phyloP scores from a whole-genome alignment of 2,888 invertebrate genomes.

The Drosophila sordidapex region DNA sequence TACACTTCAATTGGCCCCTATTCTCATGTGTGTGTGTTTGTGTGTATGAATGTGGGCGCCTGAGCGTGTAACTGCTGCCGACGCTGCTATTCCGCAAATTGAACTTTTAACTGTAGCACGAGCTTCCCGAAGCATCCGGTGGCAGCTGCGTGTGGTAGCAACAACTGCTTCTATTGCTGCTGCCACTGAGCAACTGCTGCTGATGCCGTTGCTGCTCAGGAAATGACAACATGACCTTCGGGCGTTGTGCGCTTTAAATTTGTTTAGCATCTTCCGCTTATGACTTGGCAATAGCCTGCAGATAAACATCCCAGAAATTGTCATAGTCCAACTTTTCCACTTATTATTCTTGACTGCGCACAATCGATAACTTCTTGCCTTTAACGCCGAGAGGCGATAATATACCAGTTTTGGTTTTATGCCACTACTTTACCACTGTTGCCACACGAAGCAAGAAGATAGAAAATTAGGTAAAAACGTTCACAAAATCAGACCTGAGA shows the following conservation, averaged over 20 bases:
- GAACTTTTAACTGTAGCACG: constrained; percentile 81
- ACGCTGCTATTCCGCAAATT: constrained; percentile 79
- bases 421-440: neutral
- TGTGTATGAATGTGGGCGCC: constrained; percentile 27
- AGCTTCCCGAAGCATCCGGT: constrained; percentile 72
- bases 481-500: neutral
- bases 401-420: constrained; percentile 6
- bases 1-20: constrained; percentile 77
- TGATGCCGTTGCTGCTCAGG: constrained; percentile 47
- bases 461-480: too few relatives aligned
- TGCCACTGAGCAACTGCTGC: constrained; percentile 10
- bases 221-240: constrained; percentile 78
- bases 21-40: constrained; percentile 15
- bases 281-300: constrained; percentile 69
- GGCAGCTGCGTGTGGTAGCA: constrained; percentile 67
- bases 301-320: constrained; percentile 58
- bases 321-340: constrained; percentile 61
- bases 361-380: constrained; percentile 47
- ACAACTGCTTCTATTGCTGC: constrained; percentile 17
- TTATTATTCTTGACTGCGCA: constrained; percentile 62
- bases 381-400: constrained; percentile 38
- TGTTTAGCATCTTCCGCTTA: constrained; percentile 78
- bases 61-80: constrained; percentile 62
- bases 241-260: constrained; percentile 72
- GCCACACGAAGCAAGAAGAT: neutral